These are phyloP conservation scores for Mobula hypostoma DNA, from an alignment of 2,113 vertebrate species.

Conservation along the genomic window DNA sequence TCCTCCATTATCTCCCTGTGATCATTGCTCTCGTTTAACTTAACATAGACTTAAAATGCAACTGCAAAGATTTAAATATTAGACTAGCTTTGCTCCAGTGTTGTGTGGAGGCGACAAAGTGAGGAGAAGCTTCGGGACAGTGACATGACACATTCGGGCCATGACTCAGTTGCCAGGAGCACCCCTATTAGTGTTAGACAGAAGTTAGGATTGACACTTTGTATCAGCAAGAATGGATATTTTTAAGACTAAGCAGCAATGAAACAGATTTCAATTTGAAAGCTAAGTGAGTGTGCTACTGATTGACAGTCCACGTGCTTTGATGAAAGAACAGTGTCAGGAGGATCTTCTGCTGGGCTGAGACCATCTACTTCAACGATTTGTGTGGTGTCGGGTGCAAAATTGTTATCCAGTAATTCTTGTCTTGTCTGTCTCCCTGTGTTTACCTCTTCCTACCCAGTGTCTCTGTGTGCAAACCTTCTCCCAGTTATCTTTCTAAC, in stretches of 20 bases:
- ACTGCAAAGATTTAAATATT: not conserved
- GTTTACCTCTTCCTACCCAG: not conserved
- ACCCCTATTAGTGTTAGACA: not conserved
- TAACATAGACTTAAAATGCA: not conserved
- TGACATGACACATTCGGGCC: not conserved
- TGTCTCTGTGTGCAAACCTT: not conserved
- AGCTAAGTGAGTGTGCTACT: not conserved
- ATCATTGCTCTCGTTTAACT: not conserved
- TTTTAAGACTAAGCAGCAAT: not conserved
- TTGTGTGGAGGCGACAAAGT: not conserved
- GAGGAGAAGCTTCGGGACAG: not conserved
- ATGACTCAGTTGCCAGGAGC: not conserved
- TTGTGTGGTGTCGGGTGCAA: not conserved
- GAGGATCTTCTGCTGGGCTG: not conserved
- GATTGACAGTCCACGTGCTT: not conserved
- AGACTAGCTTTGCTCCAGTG: not conserved
- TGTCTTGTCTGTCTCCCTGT: not conserved
- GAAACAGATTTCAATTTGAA: not conserved
- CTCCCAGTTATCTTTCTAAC: not conserved
- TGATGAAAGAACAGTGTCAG: not conserved
- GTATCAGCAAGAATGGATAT: not conserved
- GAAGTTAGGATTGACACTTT: not conserved
- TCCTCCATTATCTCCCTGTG: too few relatives aligned
- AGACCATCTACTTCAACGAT: too few relatives aligned
- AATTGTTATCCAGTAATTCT: not conserved